Conservation (phyloP, 2,797 vertebrate genomes). For the Xenops minutus region DNA sequence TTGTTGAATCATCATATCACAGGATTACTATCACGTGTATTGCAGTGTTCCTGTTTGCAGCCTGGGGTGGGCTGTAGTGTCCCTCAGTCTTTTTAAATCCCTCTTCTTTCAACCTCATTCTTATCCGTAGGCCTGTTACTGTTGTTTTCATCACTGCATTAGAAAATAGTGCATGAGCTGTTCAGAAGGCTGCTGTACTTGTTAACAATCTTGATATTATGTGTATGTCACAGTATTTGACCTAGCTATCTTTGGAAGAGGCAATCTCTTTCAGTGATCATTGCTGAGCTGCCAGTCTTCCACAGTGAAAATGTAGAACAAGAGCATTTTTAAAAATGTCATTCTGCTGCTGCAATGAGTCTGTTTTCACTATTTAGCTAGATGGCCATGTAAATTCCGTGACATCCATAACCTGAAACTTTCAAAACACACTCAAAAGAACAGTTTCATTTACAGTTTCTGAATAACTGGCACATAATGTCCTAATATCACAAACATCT, state of each 20-base stretch:
- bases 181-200: not conserved
- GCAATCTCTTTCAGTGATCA: not conserved
- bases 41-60: not conserved
- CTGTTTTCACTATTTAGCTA: not conserved
- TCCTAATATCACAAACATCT: not conserved
- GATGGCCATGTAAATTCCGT: not conserved
- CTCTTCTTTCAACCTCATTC: not conserved
- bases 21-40: accelerated
- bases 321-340: accelerated
- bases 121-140: not conserved
- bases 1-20: accelerated
- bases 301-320: not conserved
- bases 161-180: not conserved
- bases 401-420: not conserved
- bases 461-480: not conserved
- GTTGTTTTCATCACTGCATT: not conserved
- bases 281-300: not conserved
- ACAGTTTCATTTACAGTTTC: not conserved
- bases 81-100: not conserved
- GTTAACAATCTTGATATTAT: not conserved
- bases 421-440: not conserved
- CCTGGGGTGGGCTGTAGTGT: not conserved
- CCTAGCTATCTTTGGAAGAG: not conserved
- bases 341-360: not conserved
- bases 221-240: not conserved